Evolutionary conservation across 1,140 invertebrate species (phyloP).

Genomic region (Drosophila grimshawi): DNA sequence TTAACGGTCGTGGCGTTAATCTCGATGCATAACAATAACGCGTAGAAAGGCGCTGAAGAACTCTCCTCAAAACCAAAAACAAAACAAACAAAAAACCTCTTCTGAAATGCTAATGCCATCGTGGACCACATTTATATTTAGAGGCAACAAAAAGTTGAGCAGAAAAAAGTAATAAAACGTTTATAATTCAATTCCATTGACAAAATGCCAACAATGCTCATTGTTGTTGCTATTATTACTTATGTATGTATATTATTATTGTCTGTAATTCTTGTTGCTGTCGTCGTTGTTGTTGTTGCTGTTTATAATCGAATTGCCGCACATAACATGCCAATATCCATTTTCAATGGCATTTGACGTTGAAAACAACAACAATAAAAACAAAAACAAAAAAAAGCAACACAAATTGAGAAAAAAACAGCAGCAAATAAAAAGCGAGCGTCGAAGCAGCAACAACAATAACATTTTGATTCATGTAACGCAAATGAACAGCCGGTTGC

Average conservation of each 20-base stretch:
- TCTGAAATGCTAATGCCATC: conserved; percentile 8
- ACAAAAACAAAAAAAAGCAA: conserved; percentile 9
- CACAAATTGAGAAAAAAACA: conserved; percentile 12
- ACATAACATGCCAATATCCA: conserved; percentile 62
- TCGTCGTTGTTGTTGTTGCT: neutral
- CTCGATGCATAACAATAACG: neutral
- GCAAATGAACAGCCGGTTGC: conserved; percentile 35
- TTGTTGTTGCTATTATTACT: conserved; percentile 25
- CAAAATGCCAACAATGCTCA: conserved; percentile 37
- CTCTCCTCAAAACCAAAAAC: neutral
- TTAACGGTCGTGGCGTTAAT: neutral
- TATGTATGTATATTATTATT: conserved; percentile 13
- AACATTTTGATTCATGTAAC: conserved; percentile 53
- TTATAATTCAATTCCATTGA: conserved; percentile 28
- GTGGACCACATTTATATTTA: neutral
- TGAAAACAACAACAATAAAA: conserved; percentile 34
- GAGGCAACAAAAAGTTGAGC: neutral
- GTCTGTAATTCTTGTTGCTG: conserved; percentile 15
- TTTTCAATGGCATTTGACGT: conserved; percentile 61
- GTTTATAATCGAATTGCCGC: conserved; percentile 58
- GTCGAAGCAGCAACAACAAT: conserved; percentile 30
- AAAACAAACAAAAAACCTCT: neutral
- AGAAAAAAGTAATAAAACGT: conserved; percentile 6
- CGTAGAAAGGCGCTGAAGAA: neutral
- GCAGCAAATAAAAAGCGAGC: conserved; percentile 25